Evolutionary conservation across 2,888 invertebrate species (phyloP).

Genomic region (Pristionchus exspectatus): DNA sequence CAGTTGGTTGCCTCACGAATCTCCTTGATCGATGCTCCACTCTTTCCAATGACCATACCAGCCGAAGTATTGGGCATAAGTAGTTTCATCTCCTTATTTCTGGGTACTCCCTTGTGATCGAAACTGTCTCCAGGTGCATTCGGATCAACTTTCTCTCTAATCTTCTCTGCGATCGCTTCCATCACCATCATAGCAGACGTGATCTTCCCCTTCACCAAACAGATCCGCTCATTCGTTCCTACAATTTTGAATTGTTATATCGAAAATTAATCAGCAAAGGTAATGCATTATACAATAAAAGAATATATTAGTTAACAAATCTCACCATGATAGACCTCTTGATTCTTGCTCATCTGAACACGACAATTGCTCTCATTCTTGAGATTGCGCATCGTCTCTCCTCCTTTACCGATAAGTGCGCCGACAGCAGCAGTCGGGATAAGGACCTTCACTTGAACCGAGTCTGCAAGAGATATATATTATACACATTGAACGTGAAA

Average conservation of each 20-base stretch:
- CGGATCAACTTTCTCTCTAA: slow-evolving; percentile 93
- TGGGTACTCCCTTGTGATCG: slow-evolving; percentile 75
- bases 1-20: slow-evolving; percentile 73
- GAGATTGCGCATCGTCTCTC: slow-evolving; percentile 97
- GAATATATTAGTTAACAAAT: background rate
- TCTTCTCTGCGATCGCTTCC: slow-evolving; percentile 95
- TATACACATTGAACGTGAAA: too few relatives aligned
- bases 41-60: slow-evolving; percentile 97
- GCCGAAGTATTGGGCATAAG: slow-evolving; percentile 96
- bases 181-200: slow-evolving; percentile 93
- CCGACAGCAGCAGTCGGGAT: slow-evolving; percentile 90
- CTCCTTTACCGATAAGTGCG: slow-evolving; percentile 99
- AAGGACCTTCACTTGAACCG: slow-evolving; percentile 75
- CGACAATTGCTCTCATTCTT: slow-evolving; percentile 97
- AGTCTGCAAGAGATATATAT: slow-evolving; percentile 57
- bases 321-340: slow-evolving; percentile 97
- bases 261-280: background rate
- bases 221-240: slow-evolving; percentile 91
- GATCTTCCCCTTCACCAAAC: slow-evolving; percentile 92
- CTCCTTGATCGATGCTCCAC: slow-evolving; percentile 92
- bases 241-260: slow-evolving; percentile 41
- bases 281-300: background rate
- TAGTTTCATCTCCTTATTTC: slow-evolving; percentile 87
- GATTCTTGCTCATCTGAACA: slow-evolving; percentile 99
- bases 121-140: slow-evolving; percentile 83